Percentiles rank a stretch among this genome's conserved stretches.
These are phyloP conservation scores for Glaucidium brasilianum DNA, from an alignment of 2,113 vertebrate species.

Conservation along the genomic window DNA sequence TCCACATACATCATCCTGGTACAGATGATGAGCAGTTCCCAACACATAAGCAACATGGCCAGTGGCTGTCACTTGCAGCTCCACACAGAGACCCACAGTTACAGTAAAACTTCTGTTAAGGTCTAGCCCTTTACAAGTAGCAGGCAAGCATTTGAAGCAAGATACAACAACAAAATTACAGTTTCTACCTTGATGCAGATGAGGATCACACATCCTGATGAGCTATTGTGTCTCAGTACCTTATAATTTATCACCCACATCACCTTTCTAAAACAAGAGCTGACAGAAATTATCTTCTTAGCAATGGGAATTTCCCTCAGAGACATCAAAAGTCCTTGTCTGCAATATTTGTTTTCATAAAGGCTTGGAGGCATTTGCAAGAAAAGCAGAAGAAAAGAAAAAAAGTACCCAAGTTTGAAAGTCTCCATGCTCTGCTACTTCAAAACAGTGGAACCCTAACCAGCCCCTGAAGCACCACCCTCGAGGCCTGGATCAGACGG, in stretches of 20 bases:
- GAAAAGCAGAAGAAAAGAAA: background rate
- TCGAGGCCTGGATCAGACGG: fast-evolving
- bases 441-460: background rate
- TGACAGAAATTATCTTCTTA: background rate
- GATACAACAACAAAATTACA: background rate
- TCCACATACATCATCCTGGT: background rate
- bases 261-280: background rate
- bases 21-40: background rate
- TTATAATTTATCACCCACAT: background rate
- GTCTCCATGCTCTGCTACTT: background rate
- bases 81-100: background rate
- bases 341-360: background rate
- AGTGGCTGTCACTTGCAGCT: background rate
- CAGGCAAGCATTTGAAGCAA: background rate
- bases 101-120: background rate
- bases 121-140: background rate
- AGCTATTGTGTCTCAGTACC: background rate
- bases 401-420: background rate
- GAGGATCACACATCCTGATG: background rate
- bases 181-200: background rate
- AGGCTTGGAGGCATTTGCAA: background rate
- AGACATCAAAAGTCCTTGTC: background rate
- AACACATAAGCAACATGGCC: background rate
- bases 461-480: background rate
- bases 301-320: background rate